Percentiles rank a stretch among this genome's conserved stretches.
phyloP scores from a whole-genome alignment of 2,113 vertebrate genomes.

The Noturus placidus region DNA sequence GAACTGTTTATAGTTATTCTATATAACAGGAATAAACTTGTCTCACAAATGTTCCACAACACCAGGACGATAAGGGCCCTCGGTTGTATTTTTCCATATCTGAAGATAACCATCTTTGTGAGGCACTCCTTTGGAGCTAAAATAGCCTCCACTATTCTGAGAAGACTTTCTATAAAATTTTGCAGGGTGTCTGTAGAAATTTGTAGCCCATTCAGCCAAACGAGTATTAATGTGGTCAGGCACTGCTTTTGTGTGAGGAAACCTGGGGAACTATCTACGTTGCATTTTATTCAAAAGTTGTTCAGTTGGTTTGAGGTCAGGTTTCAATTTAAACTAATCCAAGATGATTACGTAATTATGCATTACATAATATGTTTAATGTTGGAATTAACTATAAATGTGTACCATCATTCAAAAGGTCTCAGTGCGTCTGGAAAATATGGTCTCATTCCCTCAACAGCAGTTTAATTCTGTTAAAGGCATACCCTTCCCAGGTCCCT shows the following conservation, averaged over 20 bases:
- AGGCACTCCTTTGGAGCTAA: neutral
- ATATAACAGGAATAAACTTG: no score
- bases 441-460: no score
- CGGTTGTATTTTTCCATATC: neutral
- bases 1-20: neutral
- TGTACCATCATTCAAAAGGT: no score
- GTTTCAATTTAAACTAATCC: no score
- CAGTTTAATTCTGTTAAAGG: no score
- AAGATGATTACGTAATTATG: no score
- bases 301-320: neutral
- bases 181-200: neutral
- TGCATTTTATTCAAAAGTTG: neutral
- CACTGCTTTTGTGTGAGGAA: neutral
- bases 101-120: neutral
- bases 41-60: neutral
- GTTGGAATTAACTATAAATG: no score
- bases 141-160: neutral
- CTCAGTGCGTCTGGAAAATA: no score
- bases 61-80: neutral
- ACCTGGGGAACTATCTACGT: neutral
- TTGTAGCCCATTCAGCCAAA: neutral
- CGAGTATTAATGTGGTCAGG: neutral
- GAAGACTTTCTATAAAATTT: neutral
- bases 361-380: no score
- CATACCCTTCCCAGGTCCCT: no score